Conservation (phyloP, 2,888 invertebrate genomes). For the Mythimna lalbum region DNA sequence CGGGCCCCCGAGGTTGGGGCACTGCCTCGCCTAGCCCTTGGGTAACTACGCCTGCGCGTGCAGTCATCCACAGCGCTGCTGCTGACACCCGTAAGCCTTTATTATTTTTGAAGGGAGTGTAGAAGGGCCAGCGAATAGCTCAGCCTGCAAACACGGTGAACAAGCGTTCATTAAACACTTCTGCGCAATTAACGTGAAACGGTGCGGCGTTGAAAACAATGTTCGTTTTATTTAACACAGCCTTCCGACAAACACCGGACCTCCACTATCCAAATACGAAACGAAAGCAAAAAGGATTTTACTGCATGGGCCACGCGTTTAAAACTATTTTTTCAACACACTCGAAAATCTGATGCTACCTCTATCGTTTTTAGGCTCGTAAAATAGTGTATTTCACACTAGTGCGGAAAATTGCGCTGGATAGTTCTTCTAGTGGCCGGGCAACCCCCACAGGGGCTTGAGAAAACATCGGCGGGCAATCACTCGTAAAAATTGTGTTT, state of each 20-base stretch:
- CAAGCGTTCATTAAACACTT: constrained; percentile 85
- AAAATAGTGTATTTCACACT: too few species aligned
- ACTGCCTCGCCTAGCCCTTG: too few species aligned
- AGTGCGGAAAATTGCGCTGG: too few species aligned
- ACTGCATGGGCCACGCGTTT: constrained; percentile 18
- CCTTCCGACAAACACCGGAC: constrained; percentile 68
- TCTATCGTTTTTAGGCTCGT: too few species aligned
- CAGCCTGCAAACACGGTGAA: constrained; percentile 74
- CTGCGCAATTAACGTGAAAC: constrained; percentile 79
- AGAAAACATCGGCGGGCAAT: too few species aligned
- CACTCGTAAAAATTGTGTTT: too few species aligned
- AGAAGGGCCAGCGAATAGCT: constrained; percentile 71
- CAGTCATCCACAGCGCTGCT: constrained; percentile 49
- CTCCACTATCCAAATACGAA: constrained; percentile 67
- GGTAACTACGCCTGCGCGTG: constrained; percentile 5
- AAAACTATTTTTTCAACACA: constrained; percentile 38
- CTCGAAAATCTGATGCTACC: too few species aligned
- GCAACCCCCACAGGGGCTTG: too few species aligned
- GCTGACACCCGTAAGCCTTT: constrained; percentile 51
- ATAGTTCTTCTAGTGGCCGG: too few species aligned
- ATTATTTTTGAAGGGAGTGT: constrained; percentile 66
- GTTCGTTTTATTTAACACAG: constrained; percentile 76
- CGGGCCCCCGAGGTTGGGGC: too few species aligned
- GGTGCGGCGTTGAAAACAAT: constrained; percentile 76
- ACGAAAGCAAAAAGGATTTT: constrained; percentile 63